Base-by-base conservation (phyloP, 1,140 invertebrate genomes). In the Tachypleus tridentatus region DNA sequence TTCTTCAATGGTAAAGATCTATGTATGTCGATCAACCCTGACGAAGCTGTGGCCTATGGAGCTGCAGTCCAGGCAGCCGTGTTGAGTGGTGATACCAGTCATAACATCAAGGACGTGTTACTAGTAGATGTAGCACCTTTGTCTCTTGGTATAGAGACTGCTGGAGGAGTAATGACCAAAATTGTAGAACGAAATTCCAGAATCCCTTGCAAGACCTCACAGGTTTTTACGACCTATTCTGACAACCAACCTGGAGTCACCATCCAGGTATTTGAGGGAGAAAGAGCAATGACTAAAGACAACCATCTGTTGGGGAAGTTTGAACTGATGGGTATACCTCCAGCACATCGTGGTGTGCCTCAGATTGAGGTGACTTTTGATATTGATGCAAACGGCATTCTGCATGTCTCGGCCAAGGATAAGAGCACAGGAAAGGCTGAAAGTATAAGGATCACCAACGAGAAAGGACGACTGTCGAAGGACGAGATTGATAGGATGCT, bases 21-120 rank as follows among this genome's bases (percentile, higher is more conserved):
- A 58, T 86, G 86, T 75, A 78, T 87, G 52, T 86, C 84, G n/a
- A 92, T 93, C 60, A 78, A 77, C 67, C 74, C 75, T 51, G 77
- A 78, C 65, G 77, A 78, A 78, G 90, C 89, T 75, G 89, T 93
- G 1, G 90, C 89, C 4, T 93, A 92, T 73, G 90, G 91, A 67
- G 90, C 91, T 60, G 90, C 90, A 47, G 88, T 93, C 3, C 90
- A 93, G 78, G 67, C 67, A 10, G 67, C 67, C 8, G 62, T 68
- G 5, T 56, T 68, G 57, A 60, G 59, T 1, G 67, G 78, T 29
- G 58, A 68, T n/a, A 62, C n/a, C 4, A 57, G 56, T 57, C 53
- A 58, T 52, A 62, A 58, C 5, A 67, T 68, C 53, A 58, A 60
- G 54, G 67, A 68, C 57, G 65, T 68, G 3, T 74, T 88, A 3